Evolutionary conservation across 2,113 vertebrate species (phyloP).

Genomic region (Thinocorus orbignyianus): DNA sequence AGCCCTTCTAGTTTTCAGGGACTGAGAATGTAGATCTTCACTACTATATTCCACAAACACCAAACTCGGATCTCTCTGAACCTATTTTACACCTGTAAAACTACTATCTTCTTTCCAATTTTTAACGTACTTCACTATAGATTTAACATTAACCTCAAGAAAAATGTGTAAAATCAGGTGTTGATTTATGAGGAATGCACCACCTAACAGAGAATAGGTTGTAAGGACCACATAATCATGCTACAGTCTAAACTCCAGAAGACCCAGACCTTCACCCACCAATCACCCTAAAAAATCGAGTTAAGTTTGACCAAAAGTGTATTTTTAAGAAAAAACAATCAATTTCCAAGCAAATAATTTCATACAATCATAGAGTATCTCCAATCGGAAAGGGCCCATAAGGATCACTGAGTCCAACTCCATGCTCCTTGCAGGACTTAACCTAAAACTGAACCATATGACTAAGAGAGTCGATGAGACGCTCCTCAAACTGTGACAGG

Average conservation of each 20-base stretch:
- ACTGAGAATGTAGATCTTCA: background rate
- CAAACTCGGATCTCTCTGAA: background rate
- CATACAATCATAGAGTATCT: background rate
- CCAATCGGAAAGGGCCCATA: background rate
- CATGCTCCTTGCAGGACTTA: background rate
- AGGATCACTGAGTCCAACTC: background rate
- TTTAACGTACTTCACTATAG: background rate
- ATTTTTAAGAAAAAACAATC: background rate
- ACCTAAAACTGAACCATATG: background rate
- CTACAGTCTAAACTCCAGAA: background rate
- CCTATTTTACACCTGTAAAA: background rate
- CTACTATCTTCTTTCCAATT: background rate
- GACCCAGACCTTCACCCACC: background rate
- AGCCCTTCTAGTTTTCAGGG: background rate
- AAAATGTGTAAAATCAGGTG: background rate
- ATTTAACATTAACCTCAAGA: background rate
- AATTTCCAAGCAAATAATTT: background rate
- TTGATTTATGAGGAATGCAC: background rate
- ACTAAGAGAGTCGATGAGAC: rapidly evolving
- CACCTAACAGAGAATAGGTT: background rate
- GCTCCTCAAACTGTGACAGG: background rate
- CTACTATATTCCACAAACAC: background rate
- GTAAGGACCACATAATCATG: background rate
- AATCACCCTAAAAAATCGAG: background rate
- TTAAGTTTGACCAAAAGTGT: background rate